These are phyloP conservation scores for Eciton burchellii DNA, from an alignment of 1,140 invertebrate species.

Conservation along the genomic window DNA sequence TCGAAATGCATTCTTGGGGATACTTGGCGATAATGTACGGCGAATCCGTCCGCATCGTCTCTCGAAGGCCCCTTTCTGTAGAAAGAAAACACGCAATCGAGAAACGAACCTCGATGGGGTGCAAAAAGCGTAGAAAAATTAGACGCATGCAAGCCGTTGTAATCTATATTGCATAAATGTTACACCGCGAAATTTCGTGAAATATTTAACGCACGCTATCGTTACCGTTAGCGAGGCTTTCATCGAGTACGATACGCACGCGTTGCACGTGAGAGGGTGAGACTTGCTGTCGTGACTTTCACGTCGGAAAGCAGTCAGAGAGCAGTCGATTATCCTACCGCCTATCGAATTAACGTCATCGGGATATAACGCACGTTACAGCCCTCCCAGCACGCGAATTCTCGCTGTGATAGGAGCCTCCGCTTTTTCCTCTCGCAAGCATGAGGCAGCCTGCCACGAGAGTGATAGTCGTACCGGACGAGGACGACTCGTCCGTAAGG, in stretches of 20 bases:
- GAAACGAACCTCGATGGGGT: neutral
- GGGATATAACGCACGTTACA: slow-evolving; percentile 14
- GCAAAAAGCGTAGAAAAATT: slow-evolving; percentile 38
- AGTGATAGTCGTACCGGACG: neutral
- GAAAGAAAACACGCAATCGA: slow-evolving; percentile 59
- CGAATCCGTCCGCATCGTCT: neutral
- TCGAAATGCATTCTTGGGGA: neutral
- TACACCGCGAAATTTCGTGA: slow-evolving; percentile 61
- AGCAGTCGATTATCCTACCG: slow-evolving; percentile 33
- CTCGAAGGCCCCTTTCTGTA: neutral
- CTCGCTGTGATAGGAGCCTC: too few species aligned
- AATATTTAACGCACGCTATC: slow-evolving; percentile 63
- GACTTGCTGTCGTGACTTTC: slow-evolving; percentile 49
- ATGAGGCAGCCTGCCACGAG: neutral
- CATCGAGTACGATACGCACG: slow-evolving; percentile 5
- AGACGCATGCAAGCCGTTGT: neutral
- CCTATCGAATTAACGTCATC: slow-evolving; percentile 27
- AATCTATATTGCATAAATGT: slow-evolving; percentile 69
- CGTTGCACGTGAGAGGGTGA: slow-evolving; percentile 21
- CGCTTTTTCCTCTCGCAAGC: neutral
- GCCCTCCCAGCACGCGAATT: neutral
- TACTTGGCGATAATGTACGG: neutral
- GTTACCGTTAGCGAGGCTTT: slow-evolving; percentile 35
- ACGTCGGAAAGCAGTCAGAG: slow-evolving; percentile 3
- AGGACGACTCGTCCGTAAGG: too few species aligned